These are phyloP conservation scores for Neria commutata DNA, from an alignment of 2,888 invertebrate genomes.

Conservation along the genomic window DNA sequence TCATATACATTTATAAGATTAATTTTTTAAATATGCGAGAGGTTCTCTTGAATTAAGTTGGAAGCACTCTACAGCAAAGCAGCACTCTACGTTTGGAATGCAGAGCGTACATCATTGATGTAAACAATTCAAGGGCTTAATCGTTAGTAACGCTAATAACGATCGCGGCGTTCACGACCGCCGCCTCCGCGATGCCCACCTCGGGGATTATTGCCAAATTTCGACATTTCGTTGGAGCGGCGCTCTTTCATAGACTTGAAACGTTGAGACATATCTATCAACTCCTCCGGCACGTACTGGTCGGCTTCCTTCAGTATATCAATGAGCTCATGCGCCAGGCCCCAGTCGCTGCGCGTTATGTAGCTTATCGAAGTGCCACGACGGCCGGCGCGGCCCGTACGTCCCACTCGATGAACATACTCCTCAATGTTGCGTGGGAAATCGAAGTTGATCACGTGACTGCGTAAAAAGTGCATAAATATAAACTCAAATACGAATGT, in stretches of 20 bases:
- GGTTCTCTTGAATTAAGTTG: no score
- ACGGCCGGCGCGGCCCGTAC: slow-evolving; percentile 91
- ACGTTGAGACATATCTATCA: slow-evolving; percentile 77
- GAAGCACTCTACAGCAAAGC: no score
- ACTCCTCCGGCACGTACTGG: slow-evolving; percentile 80
- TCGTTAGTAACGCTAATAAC: slow-evolving; percentile 35
- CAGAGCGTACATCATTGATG: no score
- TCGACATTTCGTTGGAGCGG: slow-evolving; percentile 63
- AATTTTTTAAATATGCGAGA: no score
- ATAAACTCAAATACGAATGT: background rate
- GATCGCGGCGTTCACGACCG: slow-evolving; percentile 33
- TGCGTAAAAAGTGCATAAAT: slow-evolving; percentile 31
- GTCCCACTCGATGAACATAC: slow-evolving; percentile 89
- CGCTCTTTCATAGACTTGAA: slow-evolving; percentile 73
- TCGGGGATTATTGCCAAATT: slow-evolving; percentile 36
- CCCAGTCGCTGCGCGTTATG: slow-evolving; percentile 82
- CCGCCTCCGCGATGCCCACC: slow-evolving; percentile 31
- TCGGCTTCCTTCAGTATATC: slow-evolving; percentile 84
- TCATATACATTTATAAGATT: no score
- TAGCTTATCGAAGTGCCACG: slow-evolving; percentile 83
- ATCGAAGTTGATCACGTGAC: slow-evolving; percentile 86
- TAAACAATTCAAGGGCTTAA: no score
- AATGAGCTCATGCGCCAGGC: slow-evolving; percentile 80
- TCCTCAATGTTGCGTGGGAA: slow-evolving; percentile 95
- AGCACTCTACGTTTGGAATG: no score